These are phyloP conservation scores for Dryobotodes eremita DNA, from an alignment of 2,888 invertebrate genomes.

Conservation along the genomic window DNA sequence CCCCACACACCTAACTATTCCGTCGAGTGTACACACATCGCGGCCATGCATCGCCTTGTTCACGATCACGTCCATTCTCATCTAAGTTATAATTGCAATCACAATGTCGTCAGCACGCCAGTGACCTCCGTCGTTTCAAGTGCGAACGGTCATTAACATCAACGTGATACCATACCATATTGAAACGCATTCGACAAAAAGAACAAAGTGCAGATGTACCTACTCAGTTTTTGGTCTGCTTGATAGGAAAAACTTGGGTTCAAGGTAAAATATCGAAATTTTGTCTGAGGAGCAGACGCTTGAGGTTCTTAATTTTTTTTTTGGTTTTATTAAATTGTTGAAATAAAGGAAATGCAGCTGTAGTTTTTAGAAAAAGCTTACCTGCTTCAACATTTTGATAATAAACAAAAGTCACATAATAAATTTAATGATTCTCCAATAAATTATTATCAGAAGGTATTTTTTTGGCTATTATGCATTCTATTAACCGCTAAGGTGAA, in stretches of 20 bases:
- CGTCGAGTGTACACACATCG: slow-evolving; percentile 15
- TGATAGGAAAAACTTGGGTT: slow-evolving; percentile 48
- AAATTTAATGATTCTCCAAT: not conserved
- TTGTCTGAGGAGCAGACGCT: not conserved
- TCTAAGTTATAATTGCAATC: slow-evolving; percentile 84
- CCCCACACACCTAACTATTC: not conserved
- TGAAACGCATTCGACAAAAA: slow-evolving; percentile 62
- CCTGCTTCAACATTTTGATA: not conserved
- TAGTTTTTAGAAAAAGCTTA: not conserved
- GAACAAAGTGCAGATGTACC: slow-evolving; percentile 38
- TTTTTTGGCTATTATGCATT: not conserved
- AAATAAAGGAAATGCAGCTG: not conserved
- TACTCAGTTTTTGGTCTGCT: slow-evolving; percentile 28
- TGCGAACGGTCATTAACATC: slow-evolving; percentile 83
- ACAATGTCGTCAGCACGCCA: slow-evolving; percentile 82
- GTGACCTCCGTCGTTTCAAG: slow-evolving; percentile 86
- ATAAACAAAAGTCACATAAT: not conserved
- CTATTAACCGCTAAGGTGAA: not conserved
- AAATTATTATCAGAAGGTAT: not conserved
- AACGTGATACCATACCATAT: slow-evolving; percentile 68
- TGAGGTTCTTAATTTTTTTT: not conserved
- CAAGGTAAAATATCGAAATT: slow-evolving; percentile 39
- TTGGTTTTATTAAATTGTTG: not conserved
- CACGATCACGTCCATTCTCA: slow-evolving; percentile 62
- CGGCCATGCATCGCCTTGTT: slow-evolving; percentile 14